Conservation (phyloP, 2,797 vertebrate genomes). For the Chloroceryle inda region DNA sequence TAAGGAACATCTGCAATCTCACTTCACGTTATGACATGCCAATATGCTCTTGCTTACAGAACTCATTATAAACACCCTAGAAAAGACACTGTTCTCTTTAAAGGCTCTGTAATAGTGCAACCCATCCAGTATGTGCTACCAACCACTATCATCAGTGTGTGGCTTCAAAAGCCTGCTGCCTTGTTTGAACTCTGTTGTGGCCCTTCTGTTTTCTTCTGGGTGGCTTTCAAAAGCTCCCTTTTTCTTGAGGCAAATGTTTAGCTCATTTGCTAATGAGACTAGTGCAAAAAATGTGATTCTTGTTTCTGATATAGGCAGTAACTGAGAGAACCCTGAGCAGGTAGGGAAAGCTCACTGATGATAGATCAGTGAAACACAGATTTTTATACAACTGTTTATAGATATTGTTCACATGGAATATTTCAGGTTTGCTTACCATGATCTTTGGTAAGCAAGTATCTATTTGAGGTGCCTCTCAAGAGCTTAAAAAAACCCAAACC, state of each 20-base stretch:
- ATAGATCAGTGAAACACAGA: background rate
- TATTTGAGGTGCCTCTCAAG: background rate
- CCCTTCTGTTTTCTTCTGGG: background rate
- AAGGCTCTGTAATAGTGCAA: background rate
- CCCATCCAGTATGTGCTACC: background rate
- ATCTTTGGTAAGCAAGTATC: background rate
- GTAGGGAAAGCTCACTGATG: background rate
- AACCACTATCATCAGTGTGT: background rate
- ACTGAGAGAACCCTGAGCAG: background rate
- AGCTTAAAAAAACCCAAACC: background rate
- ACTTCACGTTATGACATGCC: fast-evolving
- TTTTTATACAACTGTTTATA: background rate
- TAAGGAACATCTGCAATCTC: background rate
- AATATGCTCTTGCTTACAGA: background rate
- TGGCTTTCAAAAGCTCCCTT: background rate
- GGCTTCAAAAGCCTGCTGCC: background rate
- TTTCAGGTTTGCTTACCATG: background rate
- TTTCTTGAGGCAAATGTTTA: background rate
- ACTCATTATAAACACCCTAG: background rate
- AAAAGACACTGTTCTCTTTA: background rate
- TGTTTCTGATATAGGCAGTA: background rate
- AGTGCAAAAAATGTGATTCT: background rate
- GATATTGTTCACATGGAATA: background rate
- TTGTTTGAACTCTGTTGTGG: background rate
- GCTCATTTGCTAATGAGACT: background rate